Base-by-base conservation (phyloP, 2,797 vertebrate species). In the Xiphophorus birchmanni region DNA sequence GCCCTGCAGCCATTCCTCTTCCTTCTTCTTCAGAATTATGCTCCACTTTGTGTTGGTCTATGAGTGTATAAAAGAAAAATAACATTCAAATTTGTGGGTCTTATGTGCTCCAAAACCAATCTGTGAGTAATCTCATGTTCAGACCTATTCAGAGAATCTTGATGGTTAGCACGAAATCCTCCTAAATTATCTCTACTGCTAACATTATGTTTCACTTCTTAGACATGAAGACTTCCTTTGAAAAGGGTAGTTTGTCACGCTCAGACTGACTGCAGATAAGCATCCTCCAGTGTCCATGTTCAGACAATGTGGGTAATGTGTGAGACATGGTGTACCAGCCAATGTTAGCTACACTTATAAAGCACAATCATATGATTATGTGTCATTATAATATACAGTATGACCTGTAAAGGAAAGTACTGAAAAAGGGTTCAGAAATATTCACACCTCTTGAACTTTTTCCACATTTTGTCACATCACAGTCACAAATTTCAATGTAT, bases 271-370 rank as follows among this genome's bases (percentile, higher is more conserved):
- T 44, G 35, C 17, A 79, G 74, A 45, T 4, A 80, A 56, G 80
- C 73, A 32, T 50, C 12, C 29, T 40, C 37, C 26, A 45, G 60
- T 0, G 6, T 74, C 72, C 23, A n/a, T 2, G 35, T 72, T 81
- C 74, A 86, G 87, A 90, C 82, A 32, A 48, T 13, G 79, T 87
- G 86, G 80, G 76, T 76, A 58, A 85, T 18, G 84, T 90, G 88
- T 81, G 82, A 93, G 79, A 90, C 76, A 0, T 45, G 75, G 52
- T 45, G 74, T 21, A n/a, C 63, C 47, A 82, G 76, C 83, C 10
- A 56, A 11, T 45, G 78, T 83, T 58, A 81, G 45, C 74, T 87
- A 76, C 73, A 47, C 67, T 81, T 35, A 7, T 76, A 47, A 87
- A 78, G 74, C 72, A 75, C 67, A 67, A 77, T 37, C 52, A 35